Evolutionary conservation across 2,797 vertebrate species (phyloP).

Genomic region (Coregonus suidteri): DNA sequence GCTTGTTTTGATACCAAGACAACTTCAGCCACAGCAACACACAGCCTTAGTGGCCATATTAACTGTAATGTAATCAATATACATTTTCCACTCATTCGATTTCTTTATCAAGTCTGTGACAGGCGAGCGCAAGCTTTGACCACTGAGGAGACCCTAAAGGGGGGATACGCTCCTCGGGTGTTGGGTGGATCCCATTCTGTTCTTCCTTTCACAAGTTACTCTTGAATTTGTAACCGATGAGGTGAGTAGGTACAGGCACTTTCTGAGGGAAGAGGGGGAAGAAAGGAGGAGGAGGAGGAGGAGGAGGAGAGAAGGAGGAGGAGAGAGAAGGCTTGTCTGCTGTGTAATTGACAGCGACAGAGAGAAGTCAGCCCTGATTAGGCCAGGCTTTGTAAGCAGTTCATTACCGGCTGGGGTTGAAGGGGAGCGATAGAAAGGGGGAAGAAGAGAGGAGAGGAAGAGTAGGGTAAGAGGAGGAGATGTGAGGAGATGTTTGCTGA

Average conservation of each 20-base stretch:
- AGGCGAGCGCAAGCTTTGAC: slow-evolving; percentile 1
- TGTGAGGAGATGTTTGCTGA: slow-evolving; percentile 25
- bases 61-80: slow-evolving; percentile 35
- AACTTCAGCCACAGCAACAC: neutral
- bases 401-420: slow-evolving; percentile 72
- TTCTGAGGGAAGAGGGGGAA: slow-evolving; percentile 39
- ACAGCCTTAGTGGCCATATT: neutral
- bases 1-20: neutral
- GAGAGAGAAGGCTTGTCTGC: slow-evolving; percentile 16
- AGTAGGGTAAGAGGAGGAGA: neutral
- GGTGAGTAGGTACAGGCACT: slow-evolving; percentile 49
- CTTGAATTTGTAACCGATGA: slow-evolving; percentile 73
- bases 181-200: neutral
- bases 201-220: slow-evolving; percentile 60
- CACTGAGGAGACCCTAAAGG: slow-evolving; percentile 37
- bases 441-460: slow-evolving; percentile 26
- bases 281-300: too few relatives aligned
- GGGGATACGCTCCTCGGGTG: neutral
- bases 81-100: too few relatives aligned
- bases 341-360: slow-evolving; percentile 82
- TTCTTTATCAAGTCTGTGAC: slow-evolving; percentile 11
- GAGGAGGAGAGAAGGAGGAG: too few relatives aligned
- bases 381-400: slow-evolving; percentile 79
- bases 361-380: slow-evolving; percentile 81
- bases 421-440: slow-evolving; percentile 33